Percentiles rank a stretch among this genome's conserved stretches.
Evolutionary conservation across 92 coral and sea anemone species (phyloP).

Genomic region (Zoanthus sociatus): DNA sequence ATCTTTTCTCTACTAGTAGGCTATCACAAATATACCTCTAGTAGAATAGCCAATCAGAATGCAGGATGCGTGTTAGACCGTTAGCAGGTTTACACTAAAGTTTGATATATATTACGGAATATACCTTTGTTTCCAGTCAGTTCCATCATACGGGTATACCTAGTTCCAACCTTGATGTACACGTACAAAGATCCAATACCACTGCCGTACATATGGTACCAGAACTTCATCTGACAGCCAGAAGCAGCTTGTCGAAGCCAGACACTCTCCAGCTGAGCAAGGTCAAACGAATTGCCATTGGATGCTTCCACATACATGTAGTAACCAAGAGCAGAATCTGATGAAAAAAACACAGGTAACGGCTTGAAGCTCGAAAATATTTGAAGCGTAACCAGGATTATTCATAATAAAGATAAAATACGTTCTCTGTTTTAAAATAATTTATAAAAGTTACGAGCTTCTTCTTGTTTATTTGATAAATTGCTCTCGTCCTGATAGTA

Average conservation of each 20-base stretch:
- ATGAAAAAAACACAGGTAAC: background rate
- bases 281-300: slow-evolving; percentile 76
- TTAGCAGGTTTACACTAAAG: too few relatives aligned
- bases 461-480: too few relatives aligned
- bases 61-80: too few relatives aligned
- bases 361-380: too few relatives aligned
- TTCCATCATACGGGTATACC: slow-evolving; percentile 79
- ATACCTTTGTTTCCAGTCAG: slow-evolving; percentile 84
- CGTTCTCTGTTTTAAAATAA: too few relatives aligned
- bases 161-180: slow-evolving; percentile 81
- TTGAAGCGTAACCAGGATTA: too few relatives aligned
- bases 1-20: too few relatives aligned
- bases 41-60: too few relatives aligned
- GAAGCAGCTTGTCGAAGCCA: slow-evolving; percentile 87
- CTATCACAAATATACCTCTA: too few relatives aligned
- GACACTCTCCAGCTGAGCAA: slow-evolving; percentile 84
- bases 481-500: too few relatives aligned
- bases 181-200: slow-evolving; percentile 90
- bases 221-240: slow-evolving; percentile 87
- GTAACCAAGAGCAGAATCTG: slow-evolving; percentile 90
- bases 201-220: slow-evolving; percentile 95
- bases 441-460: too few relatives aligned
- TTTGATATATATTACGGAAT: background rate
- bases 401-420: too few relatives aligned
- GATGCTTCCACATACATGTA: slow-evolving; percentile 99